These are phyloP conservation scores for Pyrochroa serraticornis DNA, from an alignment of 2,888 invertebrate genomes.

Conservation along the genomic window DNA sequence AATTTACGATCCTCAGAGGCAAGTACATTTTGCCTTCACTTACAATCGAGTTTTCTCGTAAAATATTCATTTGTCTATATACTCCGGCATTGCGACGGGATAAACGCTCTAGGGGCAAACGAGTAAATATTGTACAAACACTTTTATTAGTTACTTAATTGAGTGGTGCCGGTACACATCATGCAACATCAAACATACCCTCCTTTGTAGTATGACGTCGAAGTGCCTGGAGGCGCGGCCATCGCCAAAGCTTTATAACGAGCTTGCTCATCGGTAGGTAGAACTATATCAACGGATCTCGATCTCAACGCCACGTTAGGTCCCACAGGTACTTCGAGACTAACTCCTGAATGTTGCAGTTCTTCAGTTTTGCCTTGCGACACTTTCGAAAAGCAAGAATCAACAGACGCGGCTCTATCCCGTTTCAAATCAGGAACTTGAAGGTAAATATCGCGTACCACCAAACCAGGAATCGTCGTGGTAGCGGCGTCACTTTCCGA, in stretches of 20 bases:
- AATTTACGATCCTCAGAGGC: no score
- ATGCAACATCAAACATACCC: slow-evolving; percentile 45
- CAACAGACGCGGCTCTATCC: slow-evolving; percentile 86
- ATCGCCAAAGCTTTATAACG: slow-evolving; percentile 83
- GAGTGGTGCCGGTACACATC: slow-evolving; percentile 1
- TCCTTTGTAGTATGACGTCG: slow-evolving; percentile 35
- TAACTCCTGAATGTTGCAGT: slow-evolving; percentile 66
- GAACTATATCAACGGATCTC: slow-evolving; percentile 84
- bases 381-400: slow-evolving; percentile 83
- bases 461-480: slow-evolving; percentile 49
- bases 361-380: slow-evolving; percentile 76
- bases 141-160: no score
- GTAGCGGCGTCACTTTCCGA: slow-evolving; percentile 47
- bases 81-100: no score
- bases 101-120: no score
- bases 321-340: slow-evolving; percentile 74
- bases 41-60: no score
- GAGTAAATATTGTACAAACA: no score
- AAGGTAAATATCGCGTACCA: slow-evolving; percentile 54
- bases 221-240: slow-evolving; percentile 60
- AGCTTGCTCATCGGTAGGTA: slow-evolving; percentile 85
- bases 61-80: no score
- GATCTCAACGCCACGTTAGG: slow-evolving; percentile 71
- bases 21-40: no score
- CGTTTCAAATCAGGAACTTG: slow-evolving; percentile 84